Evolutionary conservation across 2,888 invertebrate genomes (phyloP).

Genomic region (Limnephilus rhombicus): DNA sequence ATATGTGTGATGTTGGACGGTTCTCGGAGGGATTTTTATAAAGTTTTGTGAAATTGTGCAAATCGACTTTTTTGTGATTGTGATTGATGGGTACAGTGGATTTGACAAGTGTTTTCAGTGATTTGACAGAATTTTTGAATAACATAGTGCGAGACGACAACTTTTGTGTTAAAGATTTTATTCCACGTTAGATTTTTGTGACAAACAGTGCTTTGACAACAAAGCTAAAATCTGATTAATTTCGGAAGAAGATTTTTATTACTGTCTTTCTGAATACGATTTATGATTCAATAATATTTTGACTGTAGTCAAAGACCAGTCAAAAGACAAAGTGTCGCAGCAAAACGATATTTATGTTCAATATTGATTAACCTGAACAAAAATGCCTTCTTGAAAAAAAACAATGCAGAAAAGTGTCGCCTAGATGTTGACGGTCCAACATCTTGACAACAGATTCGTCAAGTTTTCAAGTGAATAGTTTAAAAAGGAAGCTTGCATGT

Average conservation of each 20-base stretch:
- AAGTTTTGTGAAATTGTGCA: not conserved
- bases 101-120: not conserved
- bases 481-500: slow-evolving; percentile 58
- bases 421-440: not conserved
- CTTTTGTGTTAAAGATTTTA: not conserved
- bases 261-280: not conserved
- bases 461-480: not conserved
- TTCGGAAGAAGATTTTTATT: not conserved
- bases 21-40: not conserved
- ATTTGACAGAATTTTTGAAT: not conserved
- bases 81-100: not conserved
- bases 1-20: not conserved
- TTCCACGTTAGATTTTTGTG: not conserved
- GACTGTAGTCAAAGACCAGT: not conserved
- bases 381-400: not conserved
- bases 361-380: not conserved
- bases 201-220: not conserved
- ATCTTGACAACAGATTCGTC: not conserved
- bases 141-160: not conserved
- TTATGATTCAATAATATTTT: not conserved
- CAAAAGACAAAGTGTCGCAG: not conserved
- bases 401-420: not conserved
- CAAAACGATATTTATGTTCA: not conserved
- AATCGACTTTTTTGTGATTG: not conserved
- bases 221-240: not conserved